Conservation (phyloP, 2,113 vertebrate species). For the Rhadina sibilatrix region DNA sequence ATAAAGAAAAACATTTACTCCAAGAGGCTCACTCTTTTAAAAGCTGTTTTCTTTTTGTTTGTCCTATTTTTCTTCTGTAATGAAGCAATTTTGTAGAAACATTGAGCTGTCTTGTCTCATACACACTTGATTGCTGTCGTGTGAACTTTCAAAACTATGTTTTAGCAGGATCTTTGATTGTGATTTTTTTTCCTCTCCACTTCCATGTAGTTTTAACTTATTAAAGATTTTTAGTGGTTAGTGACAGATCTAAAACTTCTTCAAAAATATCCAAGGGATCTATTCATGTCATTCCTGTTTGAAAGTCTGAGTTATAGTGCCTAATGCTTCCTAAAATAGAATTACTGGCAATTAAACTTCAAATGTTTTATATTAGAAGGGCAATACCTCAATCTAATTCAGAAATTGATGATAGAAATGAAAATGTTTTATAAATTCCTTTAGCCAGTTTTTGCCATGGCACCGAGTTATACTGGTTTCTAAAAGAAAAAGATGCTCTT, state of each 20-base stretch:
- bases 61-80: not conserved
- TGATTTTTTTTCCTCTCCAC: not conserved
- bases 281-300: not conserved
- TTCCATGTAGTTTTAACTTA: not conserved
- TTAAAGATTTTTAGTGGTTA: not conserved
- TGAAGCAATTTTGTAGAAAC: not conserved
- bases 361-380: not conserved
- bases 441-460: not conserved
- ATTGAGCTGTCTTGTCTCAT: slow-evolving; percentile 6
- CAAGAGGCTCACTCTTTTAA: not conserved
- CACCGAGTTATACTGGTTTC: not conserved
- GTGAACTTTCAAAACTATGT: not conserved
- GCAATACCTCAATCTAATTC: not conserved
- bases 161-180: not conserved
- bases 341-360: not conserved
- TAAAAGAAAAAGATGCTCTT: not conserved
- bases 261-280: not conserved
- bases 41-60: not conserved
- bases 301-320: not conserved
- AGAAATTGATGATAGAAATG: not conserved
- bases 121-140: not conserved
- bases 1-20: not conserved
- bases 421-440: not conserved
- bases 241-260: not conserved
- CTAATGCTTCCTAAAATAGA: not conserved